These are phyloP conservation scores for Setipinna tenuifilis DNA, from an alignment of 2,797 vertebrate species.

Conservation along the genomic window DNA sequence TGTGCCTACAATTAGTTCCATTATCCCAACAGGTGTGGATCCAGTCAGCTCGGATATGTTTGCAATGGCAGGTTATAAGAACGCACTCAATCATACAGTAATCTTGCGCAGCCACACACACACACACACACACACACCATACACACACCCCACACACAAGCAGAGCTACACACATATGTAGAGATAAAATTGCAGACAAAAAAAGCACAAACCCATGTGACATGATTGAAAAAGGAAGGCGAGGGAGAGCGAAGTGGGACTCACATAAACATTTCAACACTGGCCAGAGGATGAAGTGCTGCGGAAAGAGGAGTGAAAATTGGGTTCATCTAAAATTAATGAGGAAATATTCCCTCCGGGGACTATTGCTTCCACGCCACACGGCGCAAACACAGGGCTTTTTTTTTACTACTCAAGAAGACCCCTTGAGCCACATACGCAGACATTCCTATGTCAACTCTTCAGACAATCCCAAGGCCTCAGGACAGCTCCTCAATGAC, in stretches of 20 bases:
- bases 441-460: not conserved
- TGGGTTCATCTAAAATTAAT: slow-evolving; percentile 26
- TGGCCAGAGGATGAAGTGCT: not conserved
- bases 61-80: not conserved
- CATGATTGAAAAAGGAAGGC: not conserved
- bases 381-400: not conserved
- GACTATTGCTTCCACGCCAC: not conserved
- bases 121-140: not conserved
- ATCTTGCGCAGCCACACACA: not conserved
- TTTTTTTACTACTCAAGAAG: not conserved
- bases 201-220: not conserved
- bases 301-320: not conserved
- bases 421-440: not conserved
- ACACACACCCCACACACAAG: not conserved
- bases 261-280: slow-evolving; percentile 19
- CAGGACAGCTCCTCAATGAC: not conserved
- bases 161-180: not conserved
- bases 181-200: not conserved
- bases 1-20: not conserved
- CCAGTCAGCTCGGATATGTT: not conserved
- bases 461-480: not conserved
- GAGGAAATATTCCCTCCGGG: slow-evolving; percentile 5
- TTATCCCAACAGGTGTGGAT: slow-evolving; percentile 19
- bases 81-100: not conserved
- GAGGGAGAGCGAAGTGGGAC: not conserved